These are phyloP conservation scores for Coelogynopora nodosa DNA, from an alignment of 2,888 invertebrate species.

Conservation along the genomic window DNA sequence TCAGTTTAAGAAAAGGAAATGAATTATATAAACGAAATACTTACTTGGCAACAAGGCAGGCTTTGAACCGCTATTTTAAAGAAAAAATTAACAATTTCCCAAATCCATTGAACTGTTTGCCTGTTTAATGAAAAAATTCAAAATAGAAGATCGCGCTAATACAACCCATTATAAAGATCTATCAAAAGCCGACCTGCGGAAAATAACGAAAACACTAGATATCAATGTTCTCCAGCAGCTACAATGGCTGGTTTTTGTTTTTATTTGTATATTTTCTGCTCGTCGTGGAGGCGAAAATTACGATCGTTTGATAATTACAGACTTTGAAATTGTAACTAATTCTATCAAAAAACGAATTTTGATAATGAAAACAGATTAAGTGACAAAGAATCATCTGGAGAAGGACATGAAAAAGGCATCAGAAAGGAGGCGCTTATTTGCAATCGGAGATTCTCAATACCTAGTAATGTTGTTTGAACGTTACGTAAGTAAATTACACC, in stretches of 20 bases:
- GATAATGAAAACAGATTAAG: conserved; percentile 3
- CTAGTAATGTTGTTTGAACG: conserved; percentile 2
- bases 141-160: conserved; percentile 2
- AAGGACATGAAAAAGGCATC: background rate
- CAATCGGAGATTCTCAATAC: background rate
- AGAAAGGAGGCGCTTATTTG: too few relatives aligned
- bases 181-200: background rate
- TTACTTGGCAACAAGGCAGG: conserved; percentile 26
- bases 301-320: conserved; percentile 6
- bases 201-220: conserved; percentile 20
- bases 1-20: conserved; percentile 8
- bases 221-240: conserved; percentile 7
- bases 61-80: background rate
- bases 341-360: conserved; percentile 25
- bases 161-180: conserved; percentile 22
- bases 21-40: conserved; percentile 17
- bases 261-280: background rate
- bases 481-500: background rate
- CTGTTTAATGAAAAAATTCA: conserved; percentile 25
- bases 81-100: conserved; percentile 18
- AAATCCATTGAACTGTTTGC: background rate
- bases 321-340: conserved; percentile 18
- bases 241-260: conserved; percentile 14
- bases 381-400: conserved; percentile 13
- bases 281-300: conserved; percentile 1